A percentile compares a stretch with the other conserved stretches of the same genome.
Conservation (phyloP, 2,113 vertebrate genomes). For the Felis chaus region DNA sequence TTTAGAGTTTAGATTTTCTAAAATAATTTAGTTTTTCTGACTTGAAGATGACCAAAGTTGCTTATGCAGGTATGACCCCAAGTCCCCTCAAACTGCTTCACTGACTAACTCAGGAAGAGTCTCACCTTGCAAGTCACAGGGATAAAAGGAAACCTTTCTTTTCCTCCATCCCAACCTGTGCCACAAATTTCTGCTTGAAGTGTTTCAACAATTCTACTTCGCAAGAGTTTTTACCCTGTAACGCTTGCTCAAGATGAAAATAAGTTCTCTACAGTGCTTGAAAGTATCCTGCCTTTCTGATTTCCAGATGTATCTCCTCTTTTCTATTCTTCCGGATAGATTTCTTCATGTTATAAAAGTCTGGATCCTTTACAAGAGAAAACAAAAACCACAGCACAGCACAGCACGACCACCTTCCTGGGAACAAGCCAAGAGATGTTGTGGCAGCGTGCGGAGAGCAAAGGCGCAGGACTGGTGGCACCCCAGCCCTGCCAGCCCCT, state of each 20-base stretch:
- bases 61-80: background rate
- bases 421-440: no score
- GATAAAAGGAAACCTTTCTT: background rate
- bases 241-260: background rate
- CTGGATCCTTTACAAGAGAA: background rate
- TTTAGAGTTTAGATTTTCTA: background rate
- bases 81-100: background rate
- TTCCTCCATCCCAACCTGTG: no score
- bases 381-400: background rate
- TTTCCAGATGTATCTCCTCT: background rate
- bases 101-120: background rate
- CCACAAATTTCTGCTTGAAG: background rate
- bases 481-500: background rate
- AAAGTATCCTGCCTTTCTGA: background rate
- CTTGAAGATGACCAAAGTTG: background rate
- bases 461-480: background rate
- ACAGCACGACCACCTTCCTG: background rate
- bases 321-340: background rate
- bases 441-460: rapidly evolving
- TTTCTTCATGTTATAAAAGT: background rate
- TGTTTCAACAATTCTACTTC: background rate
- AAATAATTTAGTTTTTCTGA: background rate
- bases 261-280: background rate
- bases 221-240: background rate
- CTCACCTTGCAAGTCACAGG: background rate